Conservation (phyloP, 1,140 invertebrate species). For the Tetramorium parvispinum region DNA sequence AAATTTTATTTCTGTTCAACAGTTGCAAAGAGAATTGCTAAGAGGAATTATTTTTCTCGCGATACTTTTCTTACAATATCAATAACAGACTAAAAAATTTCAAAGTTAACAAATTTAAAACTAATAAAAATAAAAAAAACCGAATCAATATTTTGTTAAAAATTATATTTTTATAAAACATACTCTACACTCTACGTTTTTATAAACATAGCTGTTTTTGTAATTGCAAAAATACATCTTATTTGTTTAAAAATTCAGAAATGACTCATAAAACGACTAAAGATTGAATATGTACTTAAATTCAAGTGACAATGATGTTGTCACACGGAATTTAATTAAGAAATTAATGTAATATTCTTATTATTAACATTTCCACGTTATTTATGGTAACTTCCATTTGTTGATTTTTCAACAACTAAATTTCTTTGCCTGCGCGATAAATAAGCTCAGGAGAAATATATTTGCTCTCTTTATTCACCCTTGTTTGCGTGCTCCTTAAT, state of each 20-base stretch:
- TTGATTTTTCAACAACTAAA: constrained; percentile 17
- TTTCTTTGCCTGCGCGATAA: constrained; percentile 20
- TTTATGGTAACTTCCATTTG: neutral
- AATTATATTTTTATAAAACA: neutral
- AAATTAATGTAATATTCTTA: neutral
- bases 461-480: neutral
- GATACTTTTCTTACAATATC: constrained; percentile 1
- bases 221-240: neutral
- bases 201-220: neutral
- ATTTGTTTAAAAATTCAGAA: neutral
- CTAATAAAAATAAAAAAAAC: neutral
- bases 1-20: constrained; percentile 29
- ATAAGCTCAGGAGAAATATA: constrained; percentile 30
- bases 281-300: neutral
- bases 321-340: neutral
- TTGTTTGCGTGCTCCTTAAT: constrained; percentile 44
- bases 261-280: neutral
- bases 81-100: constrained; percentile 13
- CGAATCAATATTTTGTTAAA: neutral
- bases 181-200: neutral
- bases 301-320: neutral
- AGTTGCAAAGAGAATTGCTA: neutral
- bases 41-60: neutral
- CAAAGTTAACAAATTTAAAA: neutral
- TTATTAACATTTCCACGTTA: neutral